Evolutionary conservation across 1,140 invertebrate genomes (phyloP).

Genomic region (Meloidogyne floridensis): DNA sequence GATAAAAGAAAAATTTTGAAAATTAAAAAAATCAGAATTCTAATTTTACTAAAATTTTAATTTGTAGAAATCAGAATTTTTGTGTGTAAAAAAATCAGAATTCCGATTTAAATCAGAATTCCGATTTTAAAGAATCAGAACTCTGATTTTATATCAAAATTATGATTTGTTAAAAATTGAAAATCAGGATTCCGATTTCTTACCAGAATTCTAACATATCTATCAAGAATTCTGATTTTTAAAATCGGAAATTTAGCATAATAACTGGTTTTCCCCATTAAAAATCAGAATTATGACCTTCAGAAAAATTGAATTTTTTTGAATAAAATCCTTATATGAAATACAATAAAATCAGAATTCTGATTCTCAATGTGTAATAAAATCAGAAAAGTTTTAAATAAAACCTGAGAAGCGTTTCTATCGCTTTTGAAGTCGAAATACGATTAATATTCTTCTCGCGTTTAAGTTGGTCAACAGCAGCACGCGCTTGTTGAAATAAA

Average conservation of each 20-base stretch:
- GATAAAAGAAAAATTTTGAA: background rate
- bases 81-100: too few species aligned
- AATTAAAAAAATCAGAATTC: background rate
- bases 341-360: too few species aligned
- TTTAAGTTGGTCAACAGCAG: slow-evolving; percentile 52
- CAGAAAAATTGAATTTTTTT: too few species aligned
- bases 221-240: too few species aligned
- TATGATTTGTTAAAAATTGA: background rate
- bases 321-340: too few species aligned
- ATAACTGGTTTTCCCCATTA: slow-evolving; percentile 7
- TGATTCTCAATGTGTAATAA: too few species aligned
- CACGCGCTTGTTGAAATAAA: slow-evolving; percentile 45
- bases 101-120: too few species aligned
- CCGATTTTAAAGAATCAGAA: background rate
- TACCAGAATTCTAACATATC: too few species aligned
- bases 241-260: too few species aligned
- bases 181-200: too few species aligned
- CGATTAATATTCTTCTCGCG: slow-evolving; percentile 52
- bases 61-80: background rate
- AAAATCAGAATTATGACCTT: too few species aligned
- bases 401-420: slow-evolving; percentile 51
- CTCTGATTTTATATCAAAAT: background rate
- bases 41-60: background rate
- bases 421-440: slow-evolving; percentile 39
- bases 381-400: background rate